Conservation (phyloP, 1,140 invertebrate species). For the Medauroidea extradentata region DNA sequence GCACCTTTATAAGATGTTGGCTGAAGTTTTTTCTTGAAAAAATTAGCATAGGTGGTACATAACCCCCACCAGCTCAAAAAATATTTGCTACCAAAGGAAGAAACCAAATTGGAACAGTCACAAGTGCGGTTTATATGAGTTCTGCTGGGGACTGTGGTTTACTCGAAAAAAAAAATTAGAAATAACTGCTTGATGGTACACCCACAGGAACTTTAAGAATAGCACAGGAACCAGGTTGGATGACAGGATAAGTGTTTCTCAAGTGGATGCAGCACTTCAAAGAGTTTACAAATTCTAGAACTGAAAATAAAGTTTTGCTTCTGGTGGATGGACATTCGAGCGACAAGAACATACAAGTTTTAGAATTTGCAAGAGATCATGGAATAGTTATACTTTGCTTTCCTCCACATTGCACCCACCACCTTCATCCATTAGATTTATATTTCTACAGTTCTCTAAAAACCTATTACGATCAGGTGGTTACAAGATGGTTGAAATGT, state of each 20-base stretch:
- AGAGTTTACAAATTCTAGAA: constrained; percentile 26
- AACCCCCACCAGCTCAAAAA: too few species aligned
- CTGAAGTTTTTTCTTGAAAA: too few species aligned
- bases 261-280: constrained; percentile 36
- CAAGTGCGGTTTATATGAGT: constrained; percentile 33
- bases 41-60: too few species aligned
- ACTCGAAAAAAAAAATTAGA: constrained; percentile 16
- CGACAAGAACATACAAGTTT: constrained; percentile 20
- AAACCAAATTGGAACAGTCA: constrained; percentile 24
- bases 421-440: constrained; percentile 34
- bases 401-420: constrained; percentile 38
- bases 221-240: constrained; percentile 28
- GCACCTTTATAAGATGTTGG: too few species aligned
- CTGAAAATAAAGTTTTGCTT: constrained; percentile 29
- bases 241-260: constrained; percentile 32
- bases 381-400: constrained; percentile 35
- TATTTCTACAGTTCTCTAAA: too few species aligned
- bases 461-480: too few species aligned
- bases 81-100: too few species aligned
- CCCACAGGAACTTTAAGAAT: constrained; percentile 23
- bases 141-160: constrained; percentile 30
- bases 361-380: constrained; percentile 25
- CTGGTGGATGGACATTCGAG: constrained; percentile 35
- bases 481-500: too few species aligned
- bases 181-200: constrained; percentile 26